phyloP scores from a whole-genome alignment of 2,113 vertebrate species.

The Anthoscopus minutus region DNA sequence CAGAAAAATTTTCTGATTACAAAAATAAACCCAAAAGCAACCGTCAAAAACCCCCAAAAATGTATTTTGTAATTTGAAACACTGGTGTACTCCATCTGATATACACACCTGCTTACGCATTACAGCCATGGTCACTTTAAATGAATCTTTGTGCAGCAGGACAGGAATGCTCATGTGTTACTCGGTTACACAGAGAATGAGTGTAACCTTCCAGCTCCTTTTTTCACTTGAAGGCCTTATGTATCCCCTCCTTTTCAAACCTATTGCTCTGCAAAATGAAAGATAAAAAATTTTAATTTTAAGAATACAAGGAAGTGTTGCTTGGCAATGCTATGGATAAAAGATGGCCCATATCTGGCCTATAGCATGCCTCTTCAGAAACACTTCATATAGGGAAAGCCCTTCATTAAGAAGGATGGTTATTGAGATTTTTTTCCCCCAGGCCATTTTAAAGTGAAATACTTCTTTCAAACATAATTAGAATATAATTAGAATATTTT shows the following conservation, averaged over 20 bases:
- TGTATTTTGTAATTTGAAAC: background rate
- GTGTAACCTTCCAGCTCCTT: background rate
- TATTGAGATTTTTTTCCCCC: background rate
- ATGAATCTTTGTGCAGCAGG: background rate
- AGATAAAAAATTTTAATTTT: background rate
- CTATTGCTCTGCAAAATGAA: background rate
- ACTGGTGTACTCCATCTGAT: background rate
- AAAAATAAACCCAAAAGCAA: background rate
- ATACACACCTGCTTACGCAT: background rate
- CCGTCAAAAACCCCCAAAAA: background rate
- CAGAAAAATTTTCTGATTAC: background rate
- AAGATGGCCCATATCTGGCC: background rate
- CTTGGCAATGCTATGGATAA: constrained; percentile 27
- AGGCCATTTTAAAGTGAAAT: background rate
- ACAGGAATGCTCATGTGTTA: background rate
- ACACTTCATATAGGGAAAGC: background rate
- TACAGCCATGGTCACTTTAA: background rate
- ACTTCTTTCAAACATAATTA: background rate
- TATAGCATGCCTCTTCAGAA: constrained; percentile 2
- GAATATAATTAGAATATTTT: background rate
- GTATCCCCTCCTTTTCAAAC: background rate
- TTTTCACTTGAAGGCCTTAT: background rate
- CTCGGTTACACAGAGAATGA: background rate
- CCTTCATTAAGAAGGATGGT: background rate
- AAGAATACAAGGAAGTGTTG: constrained; percentile 13